Evolutionary conservation across 2,113 vertebrate genomes (phyloP), one percentile per base, ranked within the genome.

Genomic region (Pelecanus crispus): DNA sequence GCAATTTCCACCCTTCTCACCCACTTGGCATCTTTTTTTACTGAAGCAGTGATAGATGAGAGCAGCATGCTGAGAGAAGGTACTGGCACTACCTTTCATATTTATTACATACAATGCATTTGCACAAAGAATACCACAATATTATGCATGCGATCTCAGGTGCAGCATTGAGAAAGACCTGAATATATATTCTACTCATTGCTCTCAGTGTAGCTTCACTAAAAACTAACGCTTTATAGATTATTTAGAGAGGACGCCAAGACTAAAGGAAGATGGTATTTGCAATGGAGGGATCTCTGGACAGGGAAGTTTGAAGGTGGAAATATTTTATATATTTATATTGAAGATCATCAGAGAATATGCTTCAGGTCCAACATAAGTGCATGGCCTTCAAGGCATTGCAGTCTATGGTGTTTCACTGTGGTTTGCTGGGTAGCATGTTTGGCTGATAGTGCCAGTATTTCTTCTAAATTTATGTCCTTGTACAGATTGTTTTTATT

Each of bases 221-320:
- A 18, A n/a, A 72, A 89, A 13, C 9, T 55, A 56, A 6, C 2
- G 1, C 3, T 29, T 14, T 63, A 22, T 17, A 58, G 0, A 2
- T 38, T 50, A 5, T 47, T 52, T 61, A 15, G 25, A 42, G 34
- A 63, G 38, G 44, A 42, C 1, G 2, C 2, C 6, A 44, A 67
- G 21, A 8, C 34, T 21, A 36, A 26, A 56, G 62, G 36, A 55
- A 68, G 13, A 26, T 4, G 16, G 9, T 16, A 4, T 18, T 81
- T 72, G 44, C 32, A 84, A 4, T 6, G 44, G 47, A 55, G 62
- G 42, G 11, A 38, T 36, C 22, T 52, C 19, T 62, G 61, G 58
- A 29, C 17, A 80, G 42, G 40, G 20, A 75, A 7, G 5, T 25
- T 63, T 25, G 13, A 40, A 58, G n/a, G 17, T 67, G 32, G 47